Evolutionary conservation across 1,140 invertebrate species (phyloP).

Genomic region (Musca domestica): DNA sequence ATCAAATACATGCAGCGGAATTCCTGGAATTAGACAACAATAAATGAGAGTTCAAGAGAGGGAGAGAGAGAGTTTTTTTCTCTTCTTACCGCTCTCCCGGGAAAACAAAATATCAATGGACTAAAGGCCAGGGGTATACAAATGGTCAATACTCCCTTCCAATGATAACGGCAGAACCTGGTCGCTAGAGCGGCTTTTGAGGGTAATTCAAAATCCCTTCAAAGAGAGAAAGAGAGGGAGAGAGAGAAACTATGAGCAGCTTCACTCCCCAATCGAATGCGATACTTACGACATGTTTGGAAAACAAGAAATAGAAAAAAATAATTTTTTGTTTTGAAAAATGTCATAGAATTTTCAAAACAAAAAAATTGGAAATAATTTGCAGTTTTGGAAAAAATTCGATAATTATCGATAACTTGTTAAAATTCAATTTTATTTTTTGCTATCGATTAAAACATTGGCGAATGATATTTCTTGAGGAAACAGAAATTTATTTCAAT

Average conservation of each 20-base stretch:
- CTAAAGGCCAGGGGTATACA: conserved; percentile 6
- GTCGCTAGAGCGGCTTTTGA: background rate
- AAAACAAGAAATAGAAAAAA: too few species aligned
- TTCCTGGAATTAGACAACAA: background rate
- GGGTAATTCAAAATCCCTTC: background rate
- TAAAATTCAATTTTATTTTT: too few species aligned
- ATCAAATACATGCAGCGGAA: conserved; percentile 13
- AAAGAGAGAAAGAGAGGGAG: conserved; percentile 2
- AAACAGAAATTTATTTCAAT: too few species aligned
- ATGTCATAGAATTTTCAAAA: too few species aligned
- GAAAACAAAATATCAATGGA: background rate
- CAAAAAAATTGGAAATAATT: too few species aligned
- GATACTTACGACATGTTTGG: conserved; percentile 23
- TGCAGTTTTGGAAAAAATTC: too few species aligned
- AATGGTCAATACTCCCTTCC: conserved; percentile 18
- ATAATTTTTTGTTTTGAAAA: too few species aligned
- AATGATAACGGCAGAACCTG: conserved; percentile 10
- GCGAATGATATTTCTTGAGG: too few species aligned
- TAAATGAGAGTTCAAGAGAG: background rate
- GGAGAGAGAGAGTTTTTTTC: background rate
- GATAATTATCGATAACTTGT: too few species aligned
- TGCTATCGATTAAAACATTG: too few species aligned
- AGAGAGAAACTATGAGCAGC: conserved; percentile 24
- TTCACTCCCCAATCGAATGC: too few species aligned
- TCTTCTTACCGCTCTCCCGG: background rate